These are phyloP conservation scores for Coturnix japonica DNA, from an alignment of 2,113 vertebrate species.

Conservation along the genomic window DNA sequence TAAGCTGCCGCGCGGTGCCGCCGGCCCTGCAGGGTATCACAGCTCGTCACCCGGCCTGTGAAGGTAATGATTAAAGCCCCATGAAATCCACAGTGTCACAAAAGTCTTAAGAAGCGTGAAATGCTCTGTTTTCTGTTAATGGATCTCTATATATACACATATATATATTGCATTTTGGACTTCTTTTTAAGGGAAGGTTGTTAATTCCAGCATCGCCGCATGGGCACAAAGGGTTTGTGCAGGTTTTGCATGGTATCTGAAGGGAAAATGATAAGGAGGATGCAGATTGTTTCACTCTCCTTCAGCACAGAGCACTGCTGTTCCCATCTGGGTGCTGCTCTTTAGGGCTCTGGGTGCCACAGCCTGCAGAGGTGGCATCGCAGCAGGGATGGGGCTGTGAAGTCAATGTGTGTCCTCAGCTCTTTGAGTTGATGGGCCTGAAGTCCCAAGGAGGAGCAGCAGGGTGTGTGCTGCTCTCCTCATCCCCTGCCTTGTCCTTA, in stretches of 20 bases:
- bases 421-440: no score
- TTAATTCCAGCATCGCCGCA: neutral
- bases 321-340: neutral
- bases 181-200: neutral
- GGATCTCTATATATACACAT: neutral
- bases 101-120: constrained; percentile 52
- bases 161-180: neutral
- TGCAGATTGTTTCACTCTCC: neutral
- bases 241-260: neutral
- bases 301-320: no score
- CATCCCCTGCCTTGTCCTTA: rapidly evolving
- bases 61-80: constrained; percentile 76
- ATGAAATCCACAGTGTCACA: constrained; percentile 78
- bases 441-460: no score
- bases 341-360: neutral
- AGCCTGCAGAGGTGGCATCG: rapidly evolving
- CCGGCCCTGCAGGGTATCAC: constrained; percentile 5
- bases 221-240: neutral
- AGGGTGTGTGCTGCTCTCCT: neutral
- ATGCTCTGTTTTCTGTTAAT: constrained; percentile 2
- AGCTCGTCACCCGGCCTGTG: constrained; percentile 34
- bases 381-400: rapidly evolving
- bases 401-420: neutral
- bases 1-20: constrained; percentile 49
- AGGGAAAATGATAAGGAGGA: neutral